A percentile compares a stretch with the other conserved stretches of the same genome.
These are phyloP conservation scores for Myotis daubentonii DNA, from an alignment of 2,797 vertebrate species.

Conservation along the genomic window DNA sequence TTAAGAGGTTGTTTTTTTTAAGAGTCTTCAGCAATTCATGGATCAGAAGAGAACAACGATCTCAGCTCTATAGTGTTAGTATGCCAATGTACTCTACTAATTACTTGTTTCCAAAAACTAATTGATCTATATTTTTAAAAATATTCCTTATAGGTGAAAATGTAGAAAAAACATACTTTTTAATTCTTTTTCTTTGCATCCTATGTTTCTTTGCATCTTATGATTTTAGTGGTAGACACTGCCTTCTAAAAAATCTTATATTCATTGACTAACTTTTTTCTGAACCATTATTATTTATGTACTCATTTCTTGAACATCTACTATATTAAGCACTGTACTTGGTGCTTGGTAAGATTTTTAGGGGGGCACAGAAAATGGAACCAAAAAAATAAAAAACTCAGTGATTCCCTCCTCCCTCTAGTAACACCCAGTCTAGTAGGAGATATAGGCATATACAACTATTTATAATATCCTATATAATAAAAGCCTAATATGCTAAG, in stretches of 20 bases:
- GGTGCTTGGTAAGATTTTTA: background rate
- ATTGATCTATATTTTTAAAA: background rate
- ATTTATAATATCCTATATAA: background rate
- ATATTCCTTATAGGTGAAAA: background rate
- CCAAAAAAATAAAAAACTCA: background rate
- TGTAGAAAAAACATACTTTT: background rate
- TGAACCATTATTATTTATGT: background rate
- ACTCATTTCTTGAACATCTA: background rate
- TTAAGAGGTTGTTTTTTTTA: background rate
- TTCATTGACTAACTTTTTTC: background rate
- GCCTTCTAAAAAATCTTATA: background rate
- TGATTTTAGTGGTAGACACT: background rate
- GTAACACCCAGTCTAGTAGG: background rate
- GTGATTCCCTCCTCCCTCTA: background rate
- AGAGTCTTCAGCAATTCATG: background rate
- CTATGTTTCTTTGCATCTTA: background rate
- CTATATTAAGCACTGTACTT: background rate
- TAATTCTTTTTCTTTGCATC: background rate
- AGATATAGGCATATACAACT: background rate
- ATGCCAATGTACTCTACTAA: background rate
- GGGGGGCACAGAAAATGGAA: background rate
- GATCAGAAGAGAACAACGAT: background rate
- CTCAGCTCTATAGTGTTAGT: background rate
- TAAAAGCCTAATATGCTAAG: no score
- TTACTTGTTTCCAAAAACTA: constrained; percentile 20